Conservation (phyloP, 1,140 invertebrate species). For the Scylla paramamosain region DNA sequence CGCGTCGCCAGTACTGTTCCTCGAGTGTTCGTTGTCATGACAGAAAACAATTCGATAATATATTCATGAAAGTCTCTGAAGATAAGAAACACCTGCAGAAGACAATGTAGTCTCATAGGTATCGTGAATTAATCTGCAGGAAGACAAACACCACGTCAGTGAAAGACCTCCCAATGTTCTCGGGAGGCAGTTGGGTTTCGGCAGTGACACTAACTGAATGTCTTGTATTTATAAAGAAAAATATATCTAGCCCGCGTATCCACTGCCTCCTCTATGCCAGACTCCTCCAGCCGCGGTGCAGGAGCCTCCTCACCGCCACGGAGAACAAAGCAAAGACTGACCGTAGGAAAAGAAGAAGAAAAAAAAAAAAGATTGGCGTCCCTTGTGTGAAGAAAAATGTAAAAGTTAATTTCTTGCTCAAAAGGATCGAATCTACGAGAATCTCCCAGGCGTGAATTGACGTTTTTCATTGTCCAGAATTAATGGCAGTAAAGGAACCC, state of each 20-base stretch:
- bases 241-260: not conserved
- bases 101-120: too few relatives aligned
- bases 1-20: too few relatives aligned
- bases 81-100: too few relatives aligned
- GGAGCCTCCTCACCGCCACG: not conserved
- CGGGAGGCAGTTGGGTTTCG: not conserved
- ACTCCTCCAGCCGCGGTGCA: not conserved
- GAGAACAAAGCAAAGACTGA: not conserved
- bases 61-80: too few relatives aligned
- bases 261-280: not conserved
- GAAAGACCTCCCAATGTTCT: too few relatives aligned
- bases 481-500: not conserved
- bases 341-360: not conserved
- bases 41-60: too few relatives aligned
- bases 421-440: slow-evolving; percentile 22
- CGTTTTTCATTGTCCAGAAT: not conserved
- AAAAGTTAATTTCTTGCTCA: slow-evolving; percentile 23
- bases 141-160: too few relatives aligned
- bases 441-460: not conserved
- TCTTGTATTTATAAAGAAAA: not conserved
- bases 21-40: too few relatives aligned
- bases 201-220: not conserved
- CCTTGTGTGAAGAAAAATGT: slow-evolving; percentile 2
- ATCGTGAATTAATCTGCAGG: too few relatives aligned
- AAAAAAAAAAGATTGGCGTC: not conserved